phyloP scores from a whole-genome alignment of 2,113 vertebrate species.

The Alces alces region DNA sequence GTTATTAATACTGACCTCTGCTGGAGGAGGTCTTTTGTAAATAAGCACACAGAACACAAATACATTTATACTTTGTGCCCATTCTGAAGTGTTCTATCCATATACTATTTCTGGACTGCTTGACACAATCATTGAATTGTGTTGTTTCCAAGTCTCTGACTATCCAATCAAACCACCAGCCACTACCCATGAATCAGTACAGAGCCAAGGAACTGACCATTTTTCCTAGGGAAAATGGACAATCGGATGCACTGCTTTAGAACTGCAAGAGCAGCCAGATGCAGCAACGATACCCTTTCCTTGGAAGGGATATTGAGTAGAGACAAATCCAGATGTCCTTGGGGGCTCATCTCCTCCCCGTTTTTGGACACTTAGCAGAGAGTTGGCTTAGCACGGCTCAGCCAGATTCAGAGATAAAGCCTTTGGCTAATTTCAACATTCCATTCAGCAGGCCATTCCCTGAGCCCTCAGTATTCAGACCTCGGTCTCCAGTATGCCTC shows the following conservation, averaged over 20 bases:
- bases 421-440: neutral
- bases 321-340: neutral
- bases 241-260: neutral
- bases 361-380: neutral
- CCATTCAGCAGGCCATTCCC: neutral
- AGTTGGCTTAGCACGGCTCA: neutral
- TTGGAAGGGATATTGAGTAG: neutral
- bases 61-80: neutral
- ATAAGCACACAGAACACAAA: neutral
- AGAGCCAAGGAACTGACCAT: neutral
- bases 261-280: neutral
- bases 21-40: neutral
- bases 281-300: neutral
- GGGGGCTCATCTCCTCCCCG: neutral
- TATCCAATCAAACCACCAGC: neutral
- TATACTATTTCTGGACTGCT: neutral
- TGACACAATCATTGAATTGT: neutral
- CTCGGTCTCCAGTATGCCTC: neutral
- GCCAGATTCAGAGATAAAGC: neutral
- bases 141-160: neutral
- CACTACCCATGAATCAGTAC: neutral
- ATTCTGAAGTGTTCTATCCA: neutral
- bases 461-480: neutral
- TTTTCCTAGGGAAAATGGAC: neutral
- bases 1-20: neutral